Evolutionary conservation across 2,888 invertebrate genomes (phyloP), one percentile per base, ranked within the genome.

Genomic region (Tenodera sinensis): DNA sequence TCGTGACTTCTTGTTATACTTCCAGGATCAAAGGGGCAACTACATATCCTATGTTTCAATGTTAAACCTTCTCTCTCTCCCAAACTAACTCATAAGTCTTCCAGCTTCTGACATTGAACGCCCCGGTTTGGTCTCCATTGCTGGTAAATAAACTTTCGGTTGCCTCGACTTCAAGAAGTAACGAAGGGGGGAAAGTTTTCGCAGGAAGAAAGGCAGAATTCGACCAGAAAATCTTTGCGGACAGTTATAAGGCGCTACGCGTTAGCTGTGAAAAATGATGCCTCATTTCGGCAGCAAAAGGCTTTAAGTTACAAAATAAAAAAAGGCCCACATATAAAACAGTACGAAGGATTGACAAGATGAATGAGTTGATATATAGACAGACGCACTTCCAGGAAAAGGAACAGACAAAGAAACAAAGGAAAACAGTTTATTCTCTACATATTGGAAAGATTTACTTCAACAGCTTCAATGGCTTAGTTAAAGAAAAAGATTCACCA

Each of bases 261-360:
- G 88, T 88, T 88, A 87, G 86, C 54, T 71, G 88, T 88, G 89
- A 89, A 88, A 88, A 89, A 89, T 88, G 89, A 82, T 47, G 42
- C 25, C 85, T 85, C 54, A 83, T 83, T 83, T 28, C 28, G 28
- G 28, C 83, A 83, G 54, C 20, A 71, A 25, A 71, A 71, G 54
- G 54, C 54, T 71, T 71, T 71, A 71, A 71, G 54, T 71, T 71
- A 15, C 4, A 54, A 54, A 54, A 54, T 2, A 71, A 71, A 20
- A 20, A 3, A 4, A 6, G 54, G 54, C 54, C 15, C 0, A 71
- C 20, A 71, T 20, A 71, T 71, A 71, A 12, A 42, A 20, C 20
- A 71, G 20, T 71, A 71, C 54, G 54, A 71, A 71, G 54, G 20
- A 71, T 6, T 25, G 20, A 20, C 3, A 71, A 20, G 54, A 71